Evolutionary conservation across 1,140 invertebrate species (phyloP), one percentile per base, ranked within the genome.

Genomic region (Thaumetopoea pityocampa): DNA sequence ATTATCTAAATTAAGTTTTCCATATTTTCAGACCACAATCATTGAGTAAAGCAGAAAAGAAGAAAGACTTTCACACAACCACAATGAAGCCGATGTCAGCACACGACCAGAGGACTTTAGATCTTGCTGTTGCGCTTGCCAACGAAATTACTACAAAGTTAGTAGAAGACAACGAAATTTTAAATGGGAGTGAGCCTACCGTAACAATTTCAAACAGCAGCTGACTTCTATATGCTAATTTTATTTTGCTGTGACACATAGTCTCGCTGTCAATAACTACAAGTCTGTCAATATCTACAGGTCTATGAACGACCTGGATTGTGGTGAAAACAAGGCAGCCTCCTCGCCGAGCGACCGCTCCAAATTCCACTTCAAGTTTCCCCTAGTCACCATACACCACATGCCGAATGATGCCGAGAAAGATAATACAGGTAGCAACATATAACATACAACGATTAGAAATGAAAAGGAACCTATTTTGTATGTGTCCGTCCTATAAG

Each of bases 71-170:
- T 5, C 30, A 62, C 5, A 53, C 63, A 0, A 90, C 91, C 61
- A 90, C 89, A 49, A 93, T 99, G 29, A 98, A 98, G 78, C 94
- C 93, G 6, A 97, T 98, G 81, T 98, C 96, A 10, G 93, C 95
- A 0, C 93, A 96, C 42, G 96, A 98, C 77, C 90, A 97, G 67
- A 94, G 92, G 70, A 96, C 94, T n/a, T 86, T 99, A 15, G 96
- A 98, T 56, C 93, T 93, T 24, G 96, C 96, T 3, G 97, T 98
- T 47, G 95, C 94, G 16, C 89, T 98, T 82, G 96, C 96, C 11
- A 97, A 97, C 85, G 96, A 98, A 81, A 88, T 98, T 37, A 96
- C 94, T 16, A 91, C 90, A 29, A 91, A 91, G 87, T 88, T 45
- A 43, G 49, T 18, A 8, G 15, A n/a, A n/a, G n/a, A n/a, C n/a